Evolutionary conservation across 2,113 vertebrate genomes (phyloP), one percentile per base, ranked within the genome.

Genomic region (Epinephelus moara): DNA sequence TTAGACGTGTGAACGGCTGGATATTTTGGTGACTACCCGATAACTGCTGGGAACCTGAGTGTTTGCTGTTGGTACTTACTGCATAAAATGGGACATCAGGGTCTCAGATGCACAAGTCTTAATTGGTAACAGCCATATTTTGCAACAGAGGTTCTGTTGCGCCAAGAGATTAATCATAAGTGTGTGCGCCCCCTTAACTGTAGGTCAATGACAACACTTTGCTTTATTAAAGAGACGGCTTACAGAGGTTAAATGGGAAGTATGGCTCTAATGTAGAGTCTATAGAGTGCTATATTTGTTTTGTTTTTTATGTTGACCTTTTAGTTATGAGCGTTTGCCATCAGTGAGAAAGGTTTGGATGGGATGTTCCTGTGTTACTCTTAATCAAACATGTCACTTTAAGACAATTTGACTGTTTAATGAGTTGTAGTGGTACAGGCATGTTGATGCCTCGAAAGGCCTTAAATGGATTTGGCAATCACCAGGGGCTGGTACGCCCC

Each of bases 401-500:
- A 59, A 84, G 81, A 86, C 77, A 70, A 82, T 85, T 73, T 81
- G 86, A 94, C 85, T 85, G 88, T 90, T 90, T 74, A 84, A 76
- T 60, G 78, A 77, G 79, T 81, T 68, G 23, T 75, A 30, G 77
- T 56, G 88, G 77, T 89, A 87, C 85, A 63, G 90, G 91, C 87
- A 88, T 68, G 55, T 47, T 4, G 23, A 86, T 85, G 86, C 82
- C 85, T 49, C 70, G 82, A 89, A 93, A 90, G 81, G 94, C 92
- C 93, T 94, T 94, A 93, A 89, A 91, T 87, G 80, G 93, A 92
- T 93, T 90, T 88, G 92, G 91, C 93, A 94, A 94, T 94, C 92
- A 93, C 85, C 85, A 55, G 88, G 91, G 88, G 78, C 70, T 23
- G 47, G 12, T 50, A 23, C 57, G 55, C 84, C 75, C 80, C 71